A percentile compares a stretch with the other conserved stretches of the same genome.
phyloP scores from a whole-genome alignment of 2,113 vertebrate genomes.

The Cottus gobio region DNA sequence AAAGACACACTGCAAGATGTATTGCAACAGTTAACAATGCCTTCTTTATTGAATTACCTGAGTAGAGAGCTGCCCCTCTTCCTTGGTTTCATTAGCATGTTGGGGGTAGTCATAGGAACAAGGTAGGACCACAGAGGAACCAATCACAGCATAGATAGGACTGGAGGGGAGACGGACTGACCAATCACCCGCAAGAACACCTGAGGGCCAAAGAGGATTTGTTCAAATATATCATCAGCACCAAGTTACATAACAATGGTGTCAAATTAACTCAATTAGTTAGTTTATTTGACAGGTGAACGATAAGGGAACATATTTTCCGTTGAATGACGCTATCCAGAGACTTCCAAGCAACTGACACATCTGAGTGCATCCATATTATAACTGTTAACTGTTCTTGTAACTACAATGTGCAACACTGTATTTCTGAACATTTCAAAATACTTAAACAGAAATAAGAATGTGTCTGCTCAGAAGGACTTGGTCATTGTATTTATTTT shows the following conservation, averaged over 20 bases:
- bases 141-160: slow-evolving; percentile 68
- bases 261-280: neutral
- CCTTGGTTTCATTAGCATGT: slow-evolving; percentile 27
- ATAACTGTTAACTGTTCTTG: neutral
- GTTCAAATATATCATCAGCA: neutral
- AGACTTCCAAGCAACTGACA: too few species aligned
- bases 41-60: slow-evolving; percentile 63
- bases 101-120: slow-evolving; percentile 81
- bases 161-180: slow-evolving; percentile 56
- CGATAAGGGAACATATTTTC: neutral
- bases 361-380: neutral
- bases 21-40: slow-evolving; percentile 32
- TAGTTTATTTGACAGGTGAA: neutral
- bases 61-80: slow-evolving; percentile 17
- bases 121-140: slow-evolving; percentile 72
- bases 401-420: neutral
- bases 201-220: slow-evolving; percentile 30
- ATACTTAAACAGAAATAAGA: neutral
- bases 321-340: neutral
- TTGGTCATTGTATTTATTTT: neutral
- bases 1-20: neutral
- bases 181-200: slow-evolving; percentile 71
- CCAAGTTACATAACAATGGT: neutral
- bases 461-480: neutral
- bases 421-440: neutral